These are phyloP conservation scores for Poecilia wingei DNA, from an alignment of 2,797 vertebrate species.

Conservation along the genomic window DNA sequence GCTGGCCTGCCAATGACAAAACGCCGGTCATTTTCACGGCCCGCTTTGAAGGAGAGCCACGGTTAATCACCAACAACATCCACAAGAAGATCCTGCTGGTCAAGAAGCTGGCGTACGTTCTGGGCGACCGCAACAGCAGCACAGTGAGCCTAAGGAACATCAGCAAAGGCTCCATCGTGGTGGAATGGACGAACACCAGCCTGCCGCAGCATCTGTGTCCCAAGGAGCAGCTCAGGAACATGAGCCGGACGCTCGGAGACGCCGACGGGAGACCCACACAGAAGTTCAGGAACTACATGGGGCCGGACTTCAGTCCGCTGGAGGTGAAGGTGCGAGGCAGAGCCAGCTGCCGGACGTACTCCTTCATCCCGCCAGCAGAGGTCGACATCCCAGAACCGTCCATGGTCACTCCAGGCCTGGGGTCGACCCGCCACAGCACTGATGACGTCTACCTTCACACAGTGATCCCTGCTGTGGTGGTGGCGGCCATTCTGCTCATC, in stretches of 20 bases:
- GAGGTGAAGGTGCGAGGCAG: slow-evolving; percentile 85
- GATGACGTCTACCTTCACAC: slow-evolving; percentile 97
- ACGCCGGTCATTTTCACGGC: slow-evolving; percentile 89
- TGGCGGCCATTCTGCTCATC: slow-evolving; percentile 92
- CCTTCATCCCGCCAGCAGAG: slow-evolving; percentile 85
- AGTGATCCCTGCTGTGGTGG: slow-evolving; percentile 95
- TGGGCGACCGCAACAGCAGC: slow-evolving; percentile 94
- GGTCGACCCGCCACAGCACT: slow-evolving; percentile 89
- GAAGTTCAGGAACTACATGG: slow-evolving; percentile 82
- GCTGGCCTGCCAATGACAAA: slow-evolving; percentile 85
- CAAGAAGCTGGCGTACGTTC: slow-evolving; percentile 89
- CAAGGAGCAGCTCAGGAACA: slow-evolving; percentile 85
- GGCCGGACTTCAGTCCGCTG: slow-evolving; percentile 89
- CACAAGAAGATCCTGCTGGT: slow-evolving; percentile 93
- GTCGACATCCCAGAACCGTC: slow-evolving; percentile 73
- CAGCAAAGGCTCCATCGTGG: slow-evolving; percentile 88
- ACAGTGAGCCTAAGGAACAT: slow-evolving; percentile 91
- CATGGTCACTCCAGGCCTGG: slow-evolving; percentile 78
- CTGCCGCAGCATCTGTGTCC: slow-evolving; percentile 91
- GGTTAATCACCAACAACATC: slow-evolving; percentile 83
- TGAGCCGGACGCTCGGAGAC: slow-evolving; percentile 86
- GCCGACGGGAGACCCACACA: slow-evolving; percentile 80
- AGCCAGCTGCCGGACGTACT: slow-evolving; percentile 85
- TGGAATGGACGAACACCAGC: slow-evolving; percentile 97
- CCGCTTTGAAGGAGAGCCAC: slow-evolving; percentile 88